Percentiles rank a stretch among this genome's conserved stretches.
phyloP scores from a whole-genome alignment of 2,888 invertebrate species.

The Stictocephala bisonia region DNA sequence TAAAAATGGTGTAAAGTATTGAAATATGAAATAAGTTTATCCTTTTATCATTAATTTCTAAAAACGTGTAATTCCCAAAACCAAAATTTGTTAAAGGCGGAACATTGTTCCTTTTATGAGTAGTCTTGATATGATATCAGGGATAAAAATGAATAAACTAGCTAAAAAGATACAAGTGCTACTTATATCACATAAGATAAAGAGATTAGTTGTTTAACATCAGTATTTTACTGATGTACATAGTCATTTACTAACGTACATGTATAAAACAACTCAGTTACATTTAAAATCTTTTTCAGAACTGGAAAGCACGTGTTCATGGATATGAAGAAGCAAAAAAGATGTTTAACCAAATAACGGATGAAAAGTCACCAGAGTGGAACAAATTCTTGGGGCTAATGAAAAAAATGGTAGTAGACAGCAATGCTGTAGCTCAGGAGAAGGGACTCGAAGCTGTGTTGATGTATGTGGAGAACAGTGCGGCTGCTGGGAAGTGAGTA shows the following conservation, averaged over 20 bases:
- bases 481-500: slow-evolving; percentile 80
- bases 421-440: slow-evolving; percentile 95
- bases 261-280: background rate
- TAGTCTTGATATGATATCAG: too few relatives aligned
- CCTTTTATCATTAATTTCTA: too few relatives aligned
- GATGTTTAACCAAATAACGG: slow-evolving; percentile 86
- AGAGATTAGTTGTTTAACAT: background rate
- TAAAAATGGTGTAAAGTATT: too few relatives aligned
- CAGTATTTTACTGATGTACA: background rate
- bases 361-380: slow-evolving; percentile 96
- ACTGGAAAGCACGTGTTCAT: slow-evolving; percentile 94
- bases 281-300: slow-evolving; percentile 63
- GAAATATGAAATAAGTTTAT: too few relatives aligned
- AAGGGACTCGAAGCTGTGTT: slow-evolving; percentile 93
- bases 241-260: background rate
- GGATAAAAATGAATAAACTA: too few relatives aligned
- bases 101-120: too few relatives aligned
- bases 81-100: too few relatives aligned
- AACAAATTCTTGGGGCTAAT: slow-evolving; percentile 89
- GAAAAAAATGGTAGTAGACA: slow-evolving; percentile 94
- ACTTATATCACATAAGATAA: background rate
- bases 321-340: slow-evolving; percentile 96
- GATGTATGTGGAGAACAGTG: slow-evolving; percentile 92
- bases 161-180: background rate
- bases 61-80: too few relatives aligned